Percentiles rank a stretch among this genome's conserved stretches.
These are phyloP conservation scores for Cyaniris semiargus DNA, from an alignment of 2,888 invertebrate species.

Conservation along the genomic window DNA sequence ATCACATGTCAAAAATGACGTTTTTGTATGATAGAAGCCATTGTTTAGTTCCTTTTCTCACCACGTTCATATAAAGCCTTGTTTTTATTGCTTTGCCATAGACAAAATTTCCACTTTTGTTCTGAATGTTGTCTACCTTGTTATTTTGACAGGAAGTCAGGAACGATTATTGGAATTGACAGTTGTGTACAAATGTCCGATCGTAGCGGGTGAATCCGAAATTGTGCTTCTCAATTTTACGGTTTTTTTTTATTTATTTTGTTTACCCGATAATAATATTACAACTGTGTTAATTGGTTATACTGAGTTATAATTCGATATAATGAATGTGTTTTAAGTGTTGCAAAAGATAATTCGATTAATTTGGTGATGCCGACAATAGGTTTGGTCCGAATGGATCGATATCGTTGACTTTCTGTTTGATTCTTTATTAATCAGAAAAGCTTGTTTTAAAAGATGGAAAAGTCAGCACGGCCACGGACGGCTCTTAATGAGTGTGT, in stretches of 20 bases:
- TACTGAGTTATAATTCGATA: constrained; percentile 47
- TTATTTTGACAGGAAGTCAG: constrained; percentile 33
- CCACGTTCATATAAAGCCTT: too few species aligned
- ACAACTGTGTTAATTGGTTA: constrained; percentile 56
- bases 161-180: constrained; percentile 47
- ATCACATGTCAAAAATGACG: too few species aligned
- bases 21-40: too few species aligned
- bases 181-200: constrained; percentile 68
- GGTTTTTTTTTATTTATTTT: constrained; percentile 74
- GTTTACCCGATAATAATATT: constrained; percentile 59
- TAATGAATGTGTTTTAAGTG: constrained; percentile 44
- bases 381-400: constrained; percentile 73
- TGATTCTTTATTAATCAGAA: constrained; percentile 54
- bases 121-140: constrained; percentile 18
- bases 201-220: constrained; percentile 54
- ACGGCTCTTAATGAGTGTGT: constrained; percentile 90
- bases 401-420: constrained; percentile 72
- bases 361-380: constrained; percentile 68
- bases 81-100: not conserved
- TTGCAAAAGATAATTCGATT: constrained; percentile 44
- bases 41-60: too few species aligned
- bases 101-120: constrained; percentile 13
- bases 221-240: constrained; percentile 57
- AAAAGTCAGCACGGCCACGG: constrained; percentile 74
- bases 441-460: constrained; percentile 65